Conservation (phyloP, 2,797 vertebrate species). For the Crenichthys baileyi region DNA sequence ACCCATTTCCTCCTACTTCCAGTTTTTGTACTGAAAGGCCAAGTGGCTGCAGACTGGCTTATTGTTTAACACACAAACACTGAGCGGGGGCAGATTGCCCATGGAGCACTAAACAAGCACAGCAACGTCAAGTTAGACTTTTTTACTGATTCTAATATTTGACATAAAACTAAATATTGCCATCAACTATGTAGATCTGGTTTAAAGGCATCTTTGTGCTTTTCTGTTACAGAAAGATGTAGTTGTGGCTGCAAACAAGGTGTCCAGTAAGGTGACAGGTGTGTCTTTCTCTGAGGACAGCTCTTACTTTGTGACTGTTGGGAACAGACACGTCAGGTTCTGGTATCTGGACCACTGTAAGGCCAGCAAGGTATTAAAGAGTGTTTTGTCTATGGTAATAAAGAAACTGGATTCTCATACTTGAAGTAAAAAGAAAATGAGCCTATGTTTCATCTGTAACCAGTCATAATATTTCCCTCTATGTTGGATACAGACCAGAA, state of each 20-base stretch:
- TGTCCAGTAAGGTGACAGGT: constrained; percentile 92
- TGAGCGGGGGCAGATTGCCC: neutral
- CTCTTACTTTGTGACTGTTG: constrained; percentile 94
- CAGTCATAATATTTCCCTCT: neutral
- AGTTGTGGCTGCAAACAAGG: constrained; percentile 92
- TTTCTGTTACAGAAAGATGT: constrained; percentile 85
- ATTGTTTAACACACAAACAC: constrained; percentile 1
- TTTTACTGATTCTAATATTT: neutral
- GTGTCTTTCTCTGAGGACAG: constrained; percentile 95
- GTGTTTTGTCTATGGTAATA: neutral
- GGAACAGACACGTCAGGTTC: constrained; percentile 94
- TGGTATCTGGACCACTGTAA: constrained; percentile 95
- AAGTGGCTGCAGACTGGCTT: neutral
- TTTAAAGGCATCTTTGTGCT: neutral
- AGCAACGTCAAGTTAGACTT: neutral
- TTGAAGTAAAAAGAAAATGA: neutral
- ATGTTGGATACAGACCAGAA: constrained; percentile 78
- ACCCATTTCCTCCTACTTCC: neutral
- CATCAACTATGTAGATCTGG: neutral
- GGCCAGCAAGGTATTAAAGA: constrained; percentile 85
- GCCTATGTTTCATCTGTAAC: neutral
- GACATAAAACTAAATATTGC: neutral
- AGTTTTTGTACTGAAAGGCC: neutral
- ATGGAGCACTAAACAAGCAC: neutral
- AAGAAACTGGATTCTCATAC: neutral